A percentile compares a stretch with the other conserved stretches of the same genome.
Conservation (phyloP, 2,797 vertebrate genomes). For the Hipposideros larvatus region DNA sequence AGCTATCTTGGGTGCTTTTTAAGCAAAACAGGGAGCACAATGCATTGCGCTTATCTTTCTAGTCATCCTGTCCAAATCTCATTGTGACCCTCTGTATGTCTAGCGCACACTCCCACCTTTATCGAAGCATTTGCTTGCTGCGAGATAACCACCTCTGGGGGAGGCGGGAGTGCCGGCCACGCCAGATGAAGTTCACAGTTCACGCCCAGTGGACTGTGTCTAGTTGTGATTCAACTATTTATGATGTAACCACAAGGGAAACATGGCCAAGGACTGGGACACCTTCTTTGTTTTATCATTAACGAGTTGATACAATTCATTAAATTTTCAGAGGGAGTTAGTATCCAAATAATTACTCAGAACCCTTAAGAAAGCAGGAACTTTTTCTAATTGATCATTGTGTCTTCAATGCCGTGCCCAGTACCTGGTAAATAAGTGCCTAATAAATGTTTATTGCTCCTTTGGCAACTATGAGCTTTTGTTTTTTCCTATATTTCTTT, state of each 20-base stretch:
- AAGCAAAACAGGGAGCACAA: background rate
- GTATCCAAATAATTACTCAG: background rate
- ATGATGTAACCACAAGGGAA: background rate
- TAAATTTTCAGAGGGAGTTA: background rate
- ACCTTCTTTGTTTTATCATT: background rate
- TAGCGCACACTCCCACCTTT: background rate
- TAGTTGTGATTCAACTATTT: background rate
- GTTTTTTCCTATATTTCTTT: background rate
- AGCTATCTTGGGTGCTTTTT: background rate
- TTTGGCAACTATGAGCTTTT: constrained; percentile 16
- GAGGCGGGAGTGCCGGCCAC: background rate
- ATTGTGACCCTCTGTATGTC: background rate
- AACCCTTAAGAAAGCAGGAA: background rate
- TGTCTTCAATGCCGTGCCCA: background rate
- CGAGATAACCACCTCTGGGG: background rate
- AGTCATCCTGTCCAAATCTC: background rate
- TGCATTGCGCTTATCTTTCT: background rate
- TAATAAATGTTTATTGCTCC: background rate
- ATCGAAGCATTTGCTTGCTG: background rate
- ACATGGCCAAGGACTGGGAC: background rate
- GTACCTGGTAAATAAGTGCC: background rate
- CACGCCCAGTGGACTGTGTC: background rate
- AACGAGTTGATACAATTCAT: background rate
- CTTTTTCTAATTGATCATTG: background rate
- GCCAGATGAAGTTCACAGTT: background rate